A percentile compares a stretch with the other conserved stretches of the same genome.
Evolutionary conservation across 2,888 invertebrate genomes (phyloP).

Genomic region (Limnephilus lunatus): DNA sequence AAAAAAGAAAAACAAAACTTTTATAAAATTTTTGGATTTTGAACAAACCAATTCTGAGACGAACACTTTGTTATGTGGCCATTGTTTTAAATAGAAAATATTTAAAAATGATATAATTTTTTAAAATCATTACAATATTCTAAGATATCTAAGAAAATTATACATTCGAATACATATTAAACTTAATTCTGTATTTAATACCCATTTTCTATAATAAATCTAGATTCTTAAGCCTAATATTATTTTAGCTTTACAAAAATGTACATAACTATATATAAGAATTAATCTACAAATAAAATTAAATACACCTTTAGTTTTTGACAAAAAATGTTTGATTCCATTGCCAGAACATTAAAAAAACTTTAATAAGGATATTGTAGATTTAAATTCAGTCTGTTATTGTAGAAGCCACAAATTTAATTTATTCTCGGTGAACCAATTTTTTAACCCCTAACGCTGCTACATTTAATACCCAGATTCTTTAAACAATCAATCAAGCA

Average conservation of each 20-base stretch:
- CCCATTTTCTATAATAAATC: slow-evolving; percentile 63
- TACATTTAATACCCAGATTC: background rate
- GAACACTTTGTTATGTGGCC: slow-evolving; percentile 11
- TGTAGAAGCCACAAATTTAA: background rate
- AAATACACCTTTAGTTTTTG: slow-evolving; percentile 43
- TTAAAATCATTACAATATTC: slow-evolving; percentile 11
- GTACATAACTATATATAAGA: slow-evolving; percentile 31
- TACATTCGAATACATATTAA: slow-evolving; percentile 49
- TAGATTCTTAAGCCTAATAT: slow-evolving; percentile 43
- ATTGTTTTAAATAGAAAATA: slow-evolving; percentile 31
- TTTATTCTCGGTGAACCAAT: background rate
- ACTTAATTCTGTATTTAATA: slow-evolving; percentile 60
- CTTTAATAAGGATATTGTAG: background rate
- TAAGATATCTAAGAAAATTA: slow-evolving; percentile 42
- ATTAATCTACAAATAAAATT: slow-evolving; percentile 52
- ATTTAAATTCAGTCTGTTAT: background rate
- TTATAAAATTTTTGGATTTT: slow-evolving; percentile 11
- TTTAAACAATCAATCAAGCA: background rate
- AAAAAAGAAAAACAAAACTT: slow-evolving; percentile 32
- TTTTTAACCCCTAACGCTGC: background rate
- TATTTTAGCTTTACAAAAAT: slow-evolving; percentile 43
- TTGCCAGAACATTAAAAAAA: background rate
- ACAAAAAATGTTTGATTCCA: background rate
- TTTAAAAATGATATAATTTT: slow-evolving; percentile 47
- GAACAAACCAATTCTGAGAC: background rate